Percentiles rank a stretch among this genome's conserved stretches.
These are phyloP conservation scores for Amphipyra berbera DNA, from an alignment of 2,888 invertebrate species.

Conservation along the genomic window DNA sequence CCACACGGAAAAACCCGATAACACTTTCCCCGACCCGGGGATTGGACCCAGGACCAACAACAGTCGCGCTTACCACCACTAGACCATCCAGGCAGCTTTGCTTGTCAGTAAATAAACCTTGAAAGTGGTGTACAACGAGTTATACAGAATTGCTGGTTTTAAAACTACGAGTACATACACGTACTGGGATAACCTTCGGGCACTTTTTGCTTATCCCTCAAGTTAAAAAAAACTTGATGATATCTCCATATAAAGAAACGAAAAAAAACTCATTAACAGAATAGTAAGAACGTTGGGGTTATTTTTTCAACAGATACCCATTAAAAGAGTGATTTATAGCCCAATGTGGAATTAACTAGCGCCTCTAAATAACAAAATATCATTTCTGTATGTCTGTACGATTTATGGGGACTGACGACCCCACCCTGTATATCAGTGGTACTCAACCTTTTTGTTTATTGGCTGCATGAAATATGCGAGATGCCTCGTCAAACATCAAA, in stretches of 20 bases:
- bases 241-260: constrained; percentile 41
- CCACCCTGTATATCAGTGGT: constrained; percentile 52
- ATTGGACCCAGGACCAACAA: too few species aligned
- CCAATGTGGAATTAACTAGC: constrained; percentile 74
- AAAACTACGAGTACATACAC: neutral
- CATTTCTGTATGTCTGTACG: constrained; percentile 67
- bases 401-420: constrained; percentile 68
- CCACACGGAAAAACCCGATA: too few species aligned
- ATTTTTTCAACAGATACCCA: constrained; percentile 62
- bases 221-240: constrained; percentile 11
- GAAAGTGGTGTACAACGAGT: too few species aligned
- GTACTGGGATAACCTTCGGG: neutral
- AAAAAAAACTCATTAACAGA: constrained; percentile 59
- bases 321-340: constrained; percentile 71
- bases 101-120: too few species aligned
- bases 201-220: constrained; percentile 7
- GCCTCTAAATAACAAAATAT: constrained; percentile 80
- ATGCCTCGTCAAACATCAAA: neutral
- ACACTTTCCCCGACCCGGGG: too few species aligned
- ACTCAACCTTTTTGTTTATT: constrained; percentile 36
- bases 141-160: too few species aligned
- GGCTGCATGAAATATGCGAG: neutral
- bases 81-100: too few species aligned
- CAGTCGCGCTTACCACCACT: too few species aligned
- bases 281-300: constrained; percentile 48